phyloP scores from a whole-genome alignment of 2,113 vertebrate species.

The Physeter macrocephalus region DNA sequence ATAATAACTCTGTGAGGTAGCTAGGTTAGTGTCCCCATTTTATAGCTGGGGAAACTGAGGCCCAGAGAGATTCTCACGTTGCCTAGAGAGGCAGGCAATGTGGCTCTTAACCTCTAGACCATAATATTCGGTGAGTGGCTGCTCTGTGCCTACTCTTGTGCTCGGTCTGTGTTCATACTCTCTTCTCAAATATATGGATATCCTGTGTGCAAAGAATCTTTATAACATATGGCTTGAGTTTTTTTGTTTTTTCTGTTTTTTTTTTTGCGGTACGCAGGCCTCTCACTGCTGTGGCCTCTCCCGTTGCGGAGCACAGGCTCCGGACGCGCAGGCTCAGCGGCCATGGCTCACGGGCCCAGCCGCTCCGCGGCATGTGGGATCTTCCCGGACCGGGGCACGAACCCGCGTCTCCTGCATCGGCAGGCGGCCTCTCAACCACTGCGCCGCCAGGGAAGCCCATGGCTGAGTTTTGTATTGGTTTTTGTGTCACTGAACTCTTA shows the following conservation, averaged over 20 bases:
- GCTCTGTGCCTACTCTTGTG: accelerated
- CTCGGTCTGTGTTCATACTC: accelerated
- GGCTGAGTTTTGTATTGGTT: not conserved
- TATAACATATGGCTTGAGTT: not conserved
- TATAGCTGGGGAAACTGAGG: not conserved
- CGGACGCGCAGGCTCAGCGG: too few species aligned
- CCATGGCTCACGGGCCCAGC: too few species aligned
- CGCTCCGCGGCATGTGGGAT: too few species aligned
- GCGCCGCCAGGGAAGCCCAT: too few species aligned
- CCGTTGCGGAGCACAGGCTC: too few species aligned
- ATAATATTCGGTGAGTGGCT: accelerated
- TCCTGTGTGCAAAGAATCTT: not conserved
- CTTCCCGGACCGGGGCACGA: too few species aligned
- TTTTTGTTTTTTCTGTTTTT: too few species aligned
- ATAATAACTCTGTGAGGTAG: not conserved
- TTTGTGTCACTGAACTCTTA: not conserved
- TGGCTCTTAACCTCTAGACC: not conserved
- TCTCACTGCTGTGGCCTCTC: too few species aligned
- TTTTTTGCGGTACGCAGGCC: too few species aligned
- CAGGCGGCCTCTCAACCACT: too few species aligned
- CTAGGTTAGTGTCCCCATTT: not conserved
- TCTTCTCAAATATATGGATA: not conserved
- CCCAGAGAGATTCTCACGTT: accelerated
- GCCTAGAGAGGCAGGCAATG: not conserved
- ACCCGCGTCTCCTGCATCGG: too few species aligned